Conservation (phyloP, 1,140 invertebrate genomes). For the Drosophila lacteicornis region DNA sequence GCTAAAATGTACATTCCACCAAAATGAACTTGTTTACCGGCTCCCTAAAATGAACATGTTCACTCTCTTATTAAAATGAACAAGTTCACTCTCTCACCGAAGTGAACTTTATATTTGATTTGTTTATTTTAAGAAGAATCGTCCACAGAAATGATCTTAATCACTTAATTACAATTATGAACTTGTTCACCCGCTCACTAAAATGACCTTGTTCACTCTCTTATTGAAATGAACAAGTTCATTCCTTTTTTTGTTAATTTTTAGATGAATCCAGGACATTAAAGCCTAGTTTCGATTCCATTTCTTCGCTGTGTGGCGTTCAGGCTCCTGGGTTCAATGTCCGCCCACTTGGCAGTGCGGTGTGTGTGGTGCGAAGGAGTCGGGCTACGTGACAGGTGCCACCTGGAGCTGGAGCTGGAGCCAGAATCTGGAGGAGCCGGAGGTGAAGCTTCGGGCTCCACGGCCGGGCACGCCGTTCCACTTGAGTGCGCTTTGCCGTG, state of each 20-base stretch:
- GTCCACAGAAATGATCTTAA: not conserved
- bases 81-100: too few species aligned
- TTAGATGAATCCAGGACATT: not conserved
- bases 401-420: slow-evolving; percentile 17
- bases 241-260: too few species aligned
- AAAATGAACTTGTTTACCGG: not conserved
- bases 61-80: not conserved
- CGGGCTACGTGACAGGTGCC: slow-evolving; percentile 35
- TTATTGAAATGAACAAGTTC: too few species aligned
- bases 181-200: not conserved
- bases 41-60: not conserved
- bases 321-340: slow-evolving; percentile 24
- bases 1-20: too few species aligned
- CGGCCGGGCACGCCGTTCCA: slow-evolving; percentile 45
- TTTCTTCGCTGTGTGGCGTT: not conserved
- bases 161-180: not conserved
- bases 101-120: too few species aligned
- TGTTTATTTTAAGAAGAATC: too few species aligned
- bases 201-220: not conserved
- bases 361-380: slow-evolving; percentile 2
- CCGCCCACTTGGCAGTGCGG: slow-evolving; percentile 19
- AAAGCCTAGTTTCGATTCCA: too few species aligned
- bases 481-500: slow-evolving; percentile 53
- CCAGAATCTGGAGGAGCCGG: not conserved
- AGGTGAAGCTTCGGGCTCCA: slow-evolving; percentile 6